phyloP scores from a whole-genome alignment of 2,888 invertebrate species.

The Callimorpha dominula region DNA sequence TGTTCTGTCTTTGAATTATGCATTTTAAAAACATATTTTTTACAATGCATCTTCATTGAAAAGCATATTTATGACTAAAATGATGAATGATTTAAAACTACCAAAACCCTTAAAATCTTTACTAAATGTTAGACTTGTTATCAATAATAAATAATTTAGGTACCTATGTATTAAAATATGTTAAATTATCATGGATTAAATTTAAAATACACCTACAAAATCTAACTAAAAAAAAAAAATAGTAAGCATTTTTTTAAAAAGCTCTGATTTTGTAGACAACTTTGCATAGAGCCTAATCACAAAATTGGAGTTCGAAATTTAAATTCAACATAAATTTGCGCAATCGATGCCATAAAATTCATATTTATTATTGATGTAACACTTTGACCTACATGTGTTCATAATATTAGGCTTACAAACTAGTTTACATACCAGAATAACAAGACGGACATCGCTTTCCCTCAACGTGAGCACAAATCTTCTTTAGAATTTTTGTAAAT shows the following conservation, averaged over 20 bases:
- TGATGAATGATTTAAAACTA: background rate
- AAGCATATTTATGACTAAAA: background rate
- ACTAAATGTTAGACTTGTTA: background rate
- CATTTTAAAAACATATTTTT: too few relatives aligned
- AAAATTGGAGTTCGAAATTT: background rate
- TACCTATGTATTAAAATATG: too few relatives aligned
- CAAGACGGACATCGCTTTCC: conserved; percentile 41
- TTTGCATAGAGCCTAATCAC: too few relatives aligned
- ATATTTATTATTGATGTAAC: conserved; percentile 1
- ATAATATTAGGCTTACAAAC: conserved; percentile 26
- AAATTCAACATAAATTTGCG: background rate
- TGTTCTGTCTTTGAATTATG: too few relatives aligned
- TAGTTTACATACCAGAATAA: conserved; percentile 51
- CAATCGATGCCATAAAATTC: conserved; percentile 5
- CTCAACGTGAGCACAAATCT: conserved; percentile 17
- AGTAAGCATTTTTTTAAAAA: background rate
- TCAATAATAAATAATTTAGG: too few relatives aligned
- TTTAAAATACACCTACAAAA: too few relatives aligned
- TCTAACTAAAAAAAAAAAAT: background rate
- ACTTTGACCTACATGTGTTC: conserved; percentile 28
- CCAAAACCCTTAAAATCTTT: background rate
- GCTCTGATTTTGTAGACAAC: background rate
- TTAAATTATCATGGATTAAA: too few relatives aligned
- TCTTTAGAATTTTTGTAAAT: conserved; percentile 30
- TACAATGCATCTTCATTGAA: background rate